Base-by-base conservation (phyloP, 2,113 vertebrate genomes). In the Larimichthys polyactis region DNA sequence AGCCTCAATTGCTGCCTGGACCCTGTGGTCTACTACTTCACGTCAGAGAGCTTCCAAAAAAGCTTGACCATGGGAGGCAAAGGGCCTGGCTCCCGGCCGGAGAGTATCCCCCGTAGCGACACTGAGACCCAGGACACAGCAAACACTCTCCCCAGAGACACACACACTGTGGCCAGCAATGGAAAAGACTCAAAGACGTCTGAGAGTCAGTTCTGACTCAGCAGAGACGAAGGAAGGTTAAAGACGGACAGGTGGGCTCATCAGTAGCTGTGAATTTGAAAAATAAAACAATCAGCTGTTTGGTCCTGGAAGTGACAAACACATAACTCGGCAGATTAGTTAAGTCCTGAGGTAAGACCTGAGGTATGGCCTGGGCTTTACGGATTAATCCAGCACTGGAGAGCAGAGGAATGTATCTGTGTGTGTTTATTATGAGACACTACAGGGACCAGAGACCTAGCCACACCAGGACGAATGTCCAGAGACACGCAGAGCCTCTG, bases 21-120 rank as follows among this genome's bases (percentile, higher is more conserved):
- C 86, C 98, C 98, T 0, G 98, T 99, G 75, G 97, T 99, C 82
- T 99, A 99, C 87, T 99, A 99, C 87, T 99, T 99, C 79, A 99
- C 98, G 0, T 98, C 98, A 0, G 98, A 99, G 91, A 98, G 97
- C 77, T 99, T 99, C 92, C 97, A 99, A 95, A 99, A 99, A 87
- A 98, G 97, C 36, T 96, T 99, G 85, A 96, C 96, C 82, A 94
- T 97, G 20, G 97, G 97, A 60, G 70, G 77, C 32, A 95, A 96
- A 71, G 91, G 92, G 24, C 55, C 87, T 0, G 95, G 96, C 70
- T 94, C 95, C 24, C 96, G 96, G 82, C 96, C 95, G 65, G 97
- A 97, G 79, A 97, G 96, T 48, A 85, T 96, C 20, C 96, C 96
- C 78, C 97, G 96, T 85, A 96, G 84, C 90, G 43, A 95, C 93